Percentiles rank a stretch among this genome's conserved stretches.
Conservation (phyloP, 2,113 vertebrate species). For the Pterophyllum scalare region DNA sequence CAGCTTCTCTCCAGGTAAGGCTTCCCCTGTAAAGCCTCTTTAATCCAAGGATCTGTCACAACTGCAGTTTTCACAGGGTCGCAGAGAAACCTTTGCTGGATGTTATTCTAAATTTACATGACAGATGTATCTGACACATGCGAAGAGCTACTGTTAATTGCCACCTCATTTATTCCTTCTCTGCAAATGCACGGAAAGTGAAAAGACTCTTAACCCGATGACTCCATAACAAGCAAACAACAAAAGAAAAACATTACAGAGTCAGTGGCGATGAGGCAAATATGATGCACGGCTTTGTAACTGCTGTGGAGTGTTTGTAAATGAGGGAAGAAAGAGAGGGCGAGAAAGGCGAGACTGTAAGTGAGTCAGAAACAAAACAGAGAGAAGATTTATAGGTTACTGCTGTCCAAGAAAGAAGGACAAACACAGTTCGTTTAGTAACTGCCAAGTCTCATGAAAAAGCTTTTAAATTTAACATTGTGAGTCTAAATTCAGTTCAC, state of each 20-base stretch:
- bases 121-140: constrained; percentile 39
- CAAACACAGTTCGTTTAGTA: neutral
- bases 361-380: constrained; percentile 5
- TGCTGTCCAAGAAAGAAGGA: constrained; percentile 1
- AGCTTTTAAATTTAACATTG: neutral
- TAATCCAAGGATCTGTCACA: constrained; percentile 37
- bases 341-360: neutral
- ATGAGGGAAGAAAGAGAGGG: neutral
- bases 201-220: constrained; percentile 1
- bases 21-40: constrained; percentile 31
- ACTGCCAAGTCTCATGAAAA: neutral
- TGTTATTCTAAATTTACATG: constrained; percentile 17
- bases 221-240: neutral
- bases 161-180: constrained; percentile 22
- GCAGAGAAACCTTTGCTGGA: constrained; percentile 11
- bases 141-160: constrained; percentile 38
- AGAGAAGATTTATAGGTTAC: constrained; percentile 7
- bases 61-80: constrained; percentile 15
- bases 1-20: constrained; percentile 40
- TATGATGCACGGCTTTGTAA: neutral
- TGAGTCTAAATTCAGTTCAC: neutral
- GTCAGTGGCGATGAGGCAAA: neutral
- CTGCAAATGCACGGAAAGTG: constrained; percentile 9
- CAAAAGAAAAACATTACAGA: neutral
- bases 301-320: neutral